Evolutionary conservation across 1,140 invertebrate genomes (phyloP), one percentile per base, ranked within the genome.

Genomic region (Doryteuthis pealeii): DNA sequence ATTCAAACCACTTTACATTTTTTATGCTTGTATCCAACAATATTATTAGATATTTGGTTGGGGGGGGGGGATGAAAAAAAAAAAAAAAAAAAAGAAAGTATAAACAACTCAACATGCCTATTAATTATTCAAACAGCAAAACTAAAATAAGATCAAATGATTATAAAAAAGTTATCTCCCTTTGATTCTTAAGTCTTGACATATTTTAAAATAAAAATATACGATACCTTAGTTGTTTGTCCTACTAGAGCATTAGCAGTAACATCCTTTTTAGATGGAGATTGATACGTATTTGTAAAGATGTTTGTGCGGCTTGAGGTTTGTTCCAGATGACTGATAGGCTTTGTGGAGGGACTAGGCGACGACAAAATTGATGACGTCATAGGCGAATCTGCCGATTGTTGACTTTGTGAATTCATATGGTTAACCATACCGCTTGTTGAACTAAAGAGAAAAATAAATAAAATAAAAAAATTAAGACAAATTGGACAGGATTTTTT

Each of bases 251-350:
- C 65, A 32, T 76, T 75, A 30, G 74, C 72, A 8, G 76, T 43
- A 22, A 80, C 82, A 49, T 83, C 80, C 74, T 84, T 85, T 49
- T 81, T 83, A 32, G 84, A 80, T 40, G 84, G 82, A 31, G 82
- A 77, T 70, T 84, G 83, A 31, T 83, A 80, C 31, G 84, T 83
- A 40, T 80, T 81, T 22, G 83, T 83, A 74, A 82, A 86, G 71
- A 86, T 79, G 65, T 74, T 77, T 18, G 73, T 76, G 45, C 80
- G 71, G 12, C 81, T 78, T 62, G 83, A 80, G 40, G 77, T 80
- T 74, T 79, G 82, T 28, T 81, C 83, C 66, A 81, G 66, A 33
- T 69, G 73, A 62, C 79, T 74, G 67, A 81, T 79, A 28, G 74
- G 65, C 73, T 73, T 73, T 68, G 71, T 75, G 32, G 78, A 78